Evolutionary conservation across 2,113 vertebrate species (phyloP).

Genomic region (Vulpes ferrilata): DNA sequence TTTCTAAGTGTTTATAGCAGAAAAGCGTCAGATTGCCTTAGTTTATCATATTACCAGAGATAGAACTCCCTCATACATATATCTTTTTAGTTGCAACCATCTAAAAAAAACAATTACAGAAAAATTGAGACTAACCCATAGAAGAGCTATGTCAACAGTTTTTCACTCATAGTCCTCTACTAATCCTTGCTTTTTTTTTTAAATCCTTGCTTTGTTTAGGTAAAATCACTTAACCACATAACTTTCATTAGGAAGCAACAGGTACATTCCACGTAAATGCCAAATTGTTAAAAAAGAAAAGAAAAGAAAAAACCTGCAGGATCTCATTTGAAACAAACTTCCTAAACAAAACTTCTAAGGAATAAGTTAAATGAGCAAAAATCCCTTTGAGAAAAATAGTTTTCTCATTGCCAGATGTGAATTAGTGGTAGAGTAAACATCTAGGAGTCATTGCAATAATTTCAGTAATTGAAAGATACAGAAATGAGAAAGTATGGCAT

Average conservation of each 20-base stretch:
- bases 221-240: background rate
- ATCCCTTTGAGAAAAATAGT: background rate
- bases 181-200: background rate
- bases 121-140: background rate
- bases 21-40: background rate
- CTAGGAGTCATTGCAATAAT: background rate
- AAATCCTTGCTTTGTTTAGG: background rate
- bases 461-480: background rate
- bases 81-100: background rate
- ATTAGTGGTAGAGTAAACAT: background rate
- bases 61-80: background rate
- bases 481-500: background rate
- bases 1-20: background rate
- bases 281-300: background rate
- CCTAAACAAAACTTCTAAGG: background rate
- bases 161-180: background rate
- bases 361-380: background rate
- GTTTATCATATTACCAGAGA: background rate
- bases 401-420: background rate
- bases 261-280: background rate
- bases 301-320: background rate
- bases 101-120: background rate
- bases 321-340: background rate
- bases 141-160: background rate
- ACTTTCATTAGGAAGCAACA: background rate